These are phyloP conservation scores for Taenioides sp. DNA, from an alignment of 2,797 vertebrate species.

Conservation along the genomic window DNA sequence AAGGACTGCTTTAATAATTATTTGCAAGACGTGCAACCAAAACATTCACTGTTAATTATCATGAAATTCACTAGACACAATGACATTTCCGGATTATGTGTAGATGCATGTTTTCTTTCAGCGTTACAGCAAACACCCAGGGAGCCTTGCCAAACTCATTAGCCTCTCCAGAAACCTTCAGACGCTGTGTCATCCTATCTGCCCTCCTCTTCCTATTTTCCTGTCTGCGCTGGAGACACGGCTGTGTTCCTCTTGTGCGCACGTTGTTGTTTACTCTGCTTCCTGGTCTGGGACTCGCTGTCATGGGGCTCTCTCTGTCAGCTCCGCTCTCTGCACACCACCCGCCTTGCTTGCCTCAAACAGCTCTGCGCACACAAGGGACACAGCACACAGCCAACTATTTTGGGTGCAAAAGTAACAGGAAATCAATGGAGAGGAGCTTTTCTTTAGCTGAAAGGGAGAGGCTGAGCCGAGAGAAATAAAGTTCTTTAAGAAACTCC, in stretches of 20 bases:
- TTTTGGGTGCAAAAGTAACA: slow-evolving; percentile 64
- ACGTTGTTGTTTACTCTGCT: slow-evolving; percentile 60
- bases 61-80: slow-evolving; percentile 13
- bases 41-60: slow-evolving; percentile 10
- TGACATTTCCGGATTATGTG: not conserved
- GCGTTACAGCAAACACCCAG: slow-evolving; percentile 24
- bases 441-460: slow-evolving; percentile 30
- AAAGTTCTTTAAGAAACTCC: slow-evolving; percentile 30
- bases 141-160: slow-evolving; percentile 66
- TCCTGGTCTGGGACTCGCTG: slow-evolving; percentile 54
- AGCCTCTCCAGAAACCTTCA: slow-evolving; percentile 50
- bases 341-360: slow-evolving; percentile 47
- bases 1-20: too few species aligned
- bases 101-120: slow-evolving; percentile 24
- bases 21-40: not conserved
- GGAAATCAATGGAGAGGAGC: slow-evolving; percentile 63
- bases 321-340: slow-evolving; percentile 41
- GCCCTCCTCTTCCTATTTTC: slow-evolving; percentile 38
- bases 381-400: slow-evolving; percentile 42
- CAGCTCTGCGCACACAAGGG: slow-evolving; percentile 48
- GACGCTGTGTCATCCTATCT: slow-evolving; percentile 51
- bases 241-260: slow-evolving; percentile 32
- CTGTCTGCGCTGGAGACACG: slow-evolving; percentile 22
- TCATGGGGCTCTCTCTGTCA: slow-evolving; percentile 58
- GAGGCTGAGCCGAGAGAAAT: slow-evolving; percentile 12